These are phyloP conservation scores for Bombus confusus DNA, from an alignment of 1,140 invertebrate species.

Conservation along the genomic window DNA sequence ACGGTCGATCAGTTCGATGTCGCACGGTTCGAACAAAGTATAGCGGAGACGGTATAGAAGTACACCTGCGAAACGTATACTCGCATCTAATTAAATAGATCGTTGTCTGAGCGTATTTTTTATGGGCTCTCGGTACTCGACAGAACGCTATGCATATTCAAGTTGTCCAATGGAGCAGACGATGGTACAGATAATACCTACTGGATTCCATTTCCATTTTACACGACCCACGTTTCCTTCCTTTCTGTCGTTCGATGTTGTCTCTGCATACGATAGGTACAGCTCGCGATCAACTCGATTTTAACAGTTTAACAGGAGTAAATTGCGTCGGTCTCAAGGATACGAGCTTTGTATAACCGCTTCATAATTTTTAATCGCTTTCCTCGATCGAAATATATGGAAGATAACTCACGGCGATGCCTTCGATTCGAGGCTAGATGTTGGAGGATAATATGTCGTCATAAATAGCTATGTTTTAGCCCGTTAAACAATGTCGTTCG, in stretches of 20 bases:
- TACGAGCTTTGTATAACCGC: background rate
- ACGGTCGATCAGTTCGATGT: conserved; percentile 68
- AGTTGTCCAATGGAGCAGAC: conserved; percentile 63
- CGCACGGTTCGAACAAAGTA: background rate
- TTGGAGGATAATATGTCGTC: no score
- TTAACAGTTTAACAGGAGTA: background rate
- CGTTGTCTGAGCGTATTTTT: conserved; percentile 67
- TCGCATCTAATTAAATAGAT: conserved; percentile 74
- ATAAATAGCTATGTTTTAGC: no score
- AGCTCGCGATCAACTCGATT: background rate
- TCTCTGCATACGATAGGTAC: background rate
- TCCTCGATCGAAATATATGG: background rate
- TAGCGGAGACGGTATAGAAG: conserved; percentile 13
- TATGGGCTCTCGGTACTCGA: conserved; percentile 47
- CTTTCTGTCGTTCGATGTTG: background rate
- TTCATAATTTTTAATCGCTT: background rate
- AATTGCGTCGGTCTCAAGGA: background rate
- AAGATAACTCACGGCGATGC: background rate
- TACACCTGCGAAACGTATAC: conserved; percentile 72
- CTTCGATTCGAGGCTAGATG: no score
- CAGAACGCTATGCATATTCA: conserved; percentile 66
- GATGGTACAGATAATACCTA: conserved; percentile 67
- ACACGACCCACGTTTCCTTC: conserved; percentile 3
- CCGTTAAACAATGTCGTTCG: no score
- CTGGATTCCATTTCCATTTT: conserved; percentile 66